phyloP scores from a whole-genome alignment of 2,113 vertebrate genomes.

The Sander lucioperca region DNA sequence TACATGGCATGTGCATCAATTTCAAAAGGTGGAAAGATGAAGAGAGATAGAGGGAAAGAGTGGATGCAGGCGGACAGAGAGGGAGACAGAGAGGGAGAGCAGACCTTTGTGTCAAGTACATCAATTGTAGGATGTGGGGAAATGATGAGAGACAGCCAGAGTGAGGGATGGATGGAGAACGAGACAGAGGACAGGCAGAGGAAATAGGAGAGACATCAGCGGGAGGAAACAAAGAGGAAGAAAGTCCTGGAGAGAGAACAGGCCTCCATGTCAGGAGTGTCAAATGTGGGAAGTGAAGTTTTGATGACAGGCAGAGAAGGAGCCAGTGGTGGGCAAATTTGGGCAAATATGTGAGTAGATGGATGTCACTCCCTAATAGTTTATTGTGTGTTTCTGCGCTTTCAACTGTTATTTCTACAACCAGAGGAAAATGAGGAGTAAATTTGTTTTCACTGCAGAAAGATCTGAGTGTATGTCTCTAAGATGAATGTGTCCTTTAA shows the following conservation, averaged over 20 bases:
- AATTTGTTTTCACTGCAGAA: constrained; percentile 31
- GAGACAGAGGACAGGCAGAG: constrained; percentile 13
- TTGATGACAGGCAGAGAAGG: constrained; percentile 32
- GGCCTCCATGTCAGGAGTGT: constrained; percentile 23
- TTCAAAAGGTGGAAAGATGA: constrained; percentile 29
- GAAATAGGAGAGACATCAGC: constrained; percentile 16
- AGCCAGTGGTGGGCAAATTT: constrained; percentile 3
- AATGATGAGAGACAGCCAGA: constrained; percentile 39
- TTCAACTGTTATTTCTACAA: constrained; percentile 8
- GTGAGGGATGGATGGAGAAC: constrained; percentile 23
- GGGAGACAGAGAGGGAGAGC: constrained; percentile 16
- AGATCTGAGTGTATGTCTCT: not conserved
- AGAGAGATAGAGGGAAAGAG: constrained; percentile 24
- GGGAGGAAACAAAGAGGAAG: constrained; percentile 12
- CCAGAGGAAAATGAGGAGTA: not conserved
- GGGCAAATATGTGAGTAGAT: constrained; percentile 1
- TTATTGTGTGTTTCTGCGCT: not conserved
- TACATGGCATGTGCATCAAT: constrained; percentile 25
- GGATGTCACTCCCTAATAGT: constrained; percentile 3
- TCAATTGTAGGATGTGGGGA: constrained; percentile 28
- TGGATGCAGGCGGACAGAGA: constrained; percentile 1
- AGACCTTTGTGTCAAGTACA: constrained; percentile 41
- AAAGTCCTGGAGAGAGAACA: constrained; percentile 46
- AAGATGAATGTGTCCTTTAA: constrained; percentile 24
- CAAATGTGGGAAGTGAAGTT: constrained; percentile 31